phyloP scores from a whole-genome alignment of 2,113 vertebrate species.

The Shinisaurus crocodilurus region DNA sequence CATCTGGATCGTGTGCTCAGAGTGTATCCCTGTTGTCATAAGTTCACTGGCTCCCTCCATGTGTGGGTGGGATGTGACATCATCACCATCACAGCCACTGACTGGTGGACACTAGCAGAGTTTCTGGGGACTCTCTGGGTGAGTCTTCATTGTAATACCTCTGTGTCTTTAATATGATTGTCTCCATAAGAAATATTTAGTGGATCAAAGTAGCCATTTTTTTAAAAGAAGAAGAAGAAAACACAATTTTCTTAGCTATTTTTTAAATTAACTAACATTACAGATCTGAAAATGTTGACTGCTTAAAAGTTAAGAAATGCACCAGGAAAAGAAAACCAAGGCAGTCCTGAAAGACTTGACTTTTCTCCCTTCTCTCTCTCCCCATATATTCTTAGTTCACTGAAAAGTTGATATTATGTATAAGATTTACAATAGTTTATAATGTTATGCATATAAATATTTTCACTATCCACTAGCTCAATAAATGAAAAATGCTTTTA shows the following conservation, averaged over 20 bases:
- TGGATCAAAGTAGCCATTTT: not conserved
- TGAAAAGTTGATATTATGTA: conserved; percentile 36
- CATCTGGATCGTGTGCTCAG: too few relatives aligned
- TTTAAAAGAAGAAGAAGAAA: not conserved
- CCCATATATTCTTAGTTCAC: conserved; percentile 16
- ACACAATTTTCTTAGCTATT: not conserved
- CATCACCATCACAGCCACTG: too few relatives aligned
- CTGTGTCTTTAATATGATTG: not conserved
- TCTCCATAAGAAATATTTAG: not conserved
- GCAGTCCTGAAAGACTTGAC: not conserved
- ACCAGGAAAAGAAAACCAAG: conserved; percentile 1
- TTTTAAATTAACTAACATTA: not conserved
- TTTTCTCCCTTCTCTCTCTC: not conserved
- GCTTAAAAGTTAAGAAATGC: conserved; percentile 16
- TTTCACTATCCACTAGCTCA: conserved; percentile 20
- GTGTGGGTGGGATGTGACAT: too few relatives aligned
- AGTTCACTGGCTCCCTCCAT: too few relatives aligned
- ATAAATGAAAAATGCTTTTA: conserved; percentile 25
- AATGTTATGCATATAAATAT: conserved; percentile 18
- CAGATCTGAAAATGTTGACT: not conserved
- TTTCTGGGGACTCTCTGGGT: too few relatives aligned
- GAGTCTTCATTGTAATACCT: not conserved
- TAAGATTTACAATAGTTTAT: not conserved
- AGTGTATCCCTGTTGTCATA: too few relatives aligned
- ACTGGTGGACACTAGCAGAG: too few relatives aligned